These are phyloP conservation scores for Bungarus multicinctus DNA, from an alignment of 2,113 vertebrate species.

Conservation along the genomic window DNA sequence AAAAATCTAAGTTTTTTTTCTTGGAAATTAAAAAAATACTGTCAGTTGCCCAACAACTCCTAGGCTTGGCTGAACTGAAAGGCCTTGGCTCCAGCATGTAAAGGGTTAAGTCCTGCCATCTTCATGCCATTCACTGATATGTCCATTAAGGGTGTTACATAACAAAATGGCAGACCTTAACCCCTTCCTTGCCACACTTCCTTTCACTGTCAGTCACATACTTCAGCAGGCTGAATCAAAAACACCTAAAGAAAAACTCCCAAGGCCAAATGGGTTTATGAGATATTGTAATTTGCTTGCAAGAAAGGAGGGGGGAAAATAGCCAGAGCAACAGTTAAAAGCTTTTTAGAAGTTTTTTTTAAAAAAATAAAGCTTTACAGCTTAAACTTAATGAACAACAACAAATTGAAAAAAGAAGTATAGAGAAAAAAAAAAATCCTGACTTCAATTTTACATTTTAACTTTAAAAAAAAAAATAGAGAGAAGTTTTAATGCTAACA, in stretches of 20 bases:
- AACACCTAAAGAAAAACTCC: not conserved
- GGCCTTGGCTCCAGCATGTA: conserved; percentile 59
- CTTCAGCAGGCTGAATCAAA: not conserved
- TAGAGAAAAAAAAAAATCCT: not conserved
- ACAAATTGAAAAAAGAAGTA: not conserved
- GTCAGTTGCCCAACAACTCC: not conserved
- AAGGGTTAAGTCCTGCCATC: conserved; percentile 93
- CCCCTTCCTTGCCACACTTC: conserved; percentile 72
- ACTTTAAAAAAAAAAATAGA: not conserved
- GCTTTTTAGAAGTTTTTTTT: not conserved
- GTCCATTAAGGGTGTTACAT: conserved; percentile 89
- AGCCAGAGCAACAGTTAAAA: not conserved
- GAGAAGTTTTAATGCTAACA: not conserved
- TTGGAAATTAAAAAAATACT: not conserved
- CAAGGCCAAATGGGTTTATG: not conserved
- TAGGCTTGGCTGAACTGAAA: not conserved
- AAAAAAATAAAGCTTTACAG: not conserved
- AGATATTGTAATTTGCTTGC: not conserved
- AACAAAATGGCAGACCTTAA: conserved; percentile 94
- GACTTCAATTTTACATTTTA: not conserved
- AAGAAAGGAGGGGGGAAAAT: not conserved
- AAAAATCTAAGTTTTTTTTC: not conserved
- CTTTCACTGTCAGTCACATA: conserved; percentile 11
- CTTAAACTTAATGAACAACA: not conserved
- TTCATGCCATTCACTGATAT: conserved; percentile 87